These are phyloP conservation scores for Drosophila infuscata DNA, from an alignment of 2,888 invertebrate genomes.

Conservation along the genomic window DNA sequence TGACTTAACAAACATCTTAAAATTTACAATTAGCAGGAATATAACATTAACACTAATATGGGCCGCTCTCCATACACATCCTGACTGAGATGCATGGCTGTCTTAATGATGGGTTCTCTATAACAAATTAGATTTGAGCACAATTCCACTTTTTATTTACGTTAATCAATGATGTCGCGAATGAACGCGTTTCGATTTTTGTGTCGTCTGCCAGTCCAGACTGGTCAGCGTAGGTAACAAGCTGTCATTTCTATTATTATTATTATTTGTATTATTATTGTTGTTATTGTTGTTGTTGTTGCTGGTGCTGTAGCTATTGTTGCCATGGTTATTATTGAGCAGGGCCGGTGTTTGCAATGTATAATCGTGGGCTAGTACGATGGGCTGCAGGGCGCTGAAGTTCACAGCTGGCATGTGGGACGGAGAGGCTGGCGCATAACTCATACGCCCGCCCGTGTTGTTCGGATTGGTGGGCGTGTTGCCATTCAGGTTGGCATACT, in stretches of 20 bases:
- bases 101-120: conserved; percentile 15
- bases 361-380: conserved; percentile 64
- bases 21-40: conserved; percentile 47
- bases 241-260: conserved; percentile 41
- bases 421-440: conserved; percentile 54
- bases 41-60: conserved; percentile 45
- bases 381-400: conserved; percentile 65
- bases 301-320: conserved; percentile 28
- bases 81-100: conserved; percentile 26
- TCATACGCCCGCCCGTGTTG: conserved; percentile 48
- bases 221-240: conserved; percentile 59
- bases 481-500: conserved; percentile 25
- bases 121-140: conserved; percentile 39
- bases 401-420: conserved; percentile 56
- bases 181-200: conserved; percentile 66
- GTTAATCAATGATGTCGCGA: conserved; percentile 66
- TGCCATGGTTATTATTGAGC: conserved; percentile 37
- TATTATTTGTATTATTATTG: conserved; percentile 22
- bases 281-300: conserved; percentile 28
- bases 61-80: conserved; percentile 14
- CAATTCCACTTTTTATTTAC: conserved; percentile 2
- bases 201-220: conserved; percentile 68
- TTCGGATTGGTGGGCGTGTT: conserved; percentile 59
- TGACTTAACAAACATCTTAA: conserved; percentile 44
- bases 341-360: conserved; percentile 66